Evolutionary conservation across 2,888 invertebrate genomes (phyloP).

Genomic region (Apocheima hispidaria): DNA sequence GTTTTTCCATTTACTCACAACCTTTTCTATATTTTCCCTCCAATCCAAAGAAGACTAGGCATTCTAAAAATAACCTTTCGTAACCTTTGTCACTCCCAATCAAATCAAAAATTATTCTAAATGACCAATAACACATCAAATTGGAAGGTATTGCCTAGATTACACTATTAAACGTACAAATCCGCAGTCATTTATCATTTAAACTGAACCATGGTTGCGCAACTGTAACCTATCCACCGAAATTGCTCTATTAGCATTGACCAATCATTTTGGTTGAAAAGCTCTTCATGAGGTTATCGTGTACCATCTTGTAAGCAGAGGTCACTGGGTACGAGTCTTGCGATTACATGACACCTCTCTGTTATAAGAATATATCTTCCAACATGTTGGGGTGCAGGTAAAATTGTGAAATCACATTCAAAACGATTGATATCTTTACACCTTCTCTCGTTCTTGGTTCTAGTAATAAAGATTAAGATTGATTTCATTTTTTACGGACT

Average conservation of each 20-base stretch:
- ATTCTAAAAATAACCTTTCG: too few relatives aligned
- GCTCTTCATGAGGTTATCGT: conserved; percentile 27
- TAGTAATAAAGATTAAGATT: too few relatives aligned
- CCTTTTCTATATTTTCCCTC: background rate
- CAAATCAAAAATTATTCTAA: too few relatives aligned
- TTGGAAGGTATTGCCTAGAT: background rate
- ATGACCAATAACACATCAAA: too few relatives aligned
- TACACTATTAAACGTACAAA: conserved; percentile 1
- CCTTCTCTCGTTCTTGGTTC: too few relatives aligned
- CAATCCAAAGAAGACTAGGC: background rate
- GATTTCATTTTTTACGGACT: too few relatives aligned
- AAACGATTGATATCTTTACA: background rate
- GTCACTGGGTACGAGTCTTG: conserved; percentile 14
- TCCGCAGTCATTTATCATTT: conserved; percentile 5
- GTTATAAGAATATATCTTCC: conserved; percentile 5
- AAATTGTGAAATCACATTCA: conserved; percentile 2
- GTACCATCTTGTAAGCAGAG: conserved; percentile 24
- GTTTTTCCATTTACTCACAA: background rate
- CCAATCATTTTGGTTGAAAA: conserved; percentile 23
- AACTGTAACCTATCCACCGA: conserved; percentile 20
- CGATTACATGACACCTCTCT: conserved; percentile 21
- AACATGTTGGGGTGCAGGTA: conserved; percentile 7
- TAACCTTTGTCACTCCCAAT: too few relatives aligned
- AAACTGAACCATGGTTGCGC: conserved; percentile 17
- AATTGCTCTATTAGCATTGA: conserved; percentile 25